phyloP scores from a whole-genome alignment of 2,888 invertebrate genomes.

The Lithosia quadra region DNA sequence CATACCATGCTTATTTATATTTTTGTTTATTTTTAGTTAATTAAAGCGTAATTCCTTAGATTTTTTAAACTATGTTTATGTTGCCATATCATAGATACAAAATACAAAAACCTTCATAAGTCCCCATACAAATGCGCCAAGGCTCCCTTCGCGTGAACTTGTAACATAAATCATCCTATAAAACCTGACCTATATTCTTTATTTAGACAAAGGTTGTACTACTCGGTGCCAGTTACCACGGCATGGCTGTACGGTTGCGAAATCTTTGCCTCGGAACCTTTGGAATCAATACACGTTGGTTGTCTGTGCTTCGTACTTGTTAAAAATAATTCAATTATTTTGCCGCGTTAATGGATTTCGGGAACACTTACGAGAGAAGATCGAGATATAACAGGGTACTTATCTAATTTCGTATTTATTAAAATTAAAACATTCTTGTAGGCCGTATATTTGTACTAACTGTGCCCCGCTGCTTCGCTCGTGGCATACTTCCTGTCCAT shows the following conservation, averaged over 20 bases:
- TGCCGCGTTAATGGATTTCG: constrained; percentile 81
- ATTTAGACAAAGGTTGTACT: constrained; percentile 56
- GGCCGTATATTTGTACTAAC: not conserved
- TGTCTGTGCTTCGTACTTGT: constrained; percentile 30
- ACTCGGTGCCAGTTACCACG: constrained; percentile 62
- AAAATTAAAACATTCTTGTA: not conserved
- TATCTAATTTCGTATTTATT: constrained; percentile 3
- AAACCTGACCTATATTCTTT: constrained; percentile 72
- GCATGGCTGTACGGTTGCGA: constrained; percentile 58
- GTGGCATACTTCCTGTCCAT: too few species aligned
- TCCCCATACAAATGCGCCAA: not conserved
- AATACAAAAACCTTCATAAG: not conserved
- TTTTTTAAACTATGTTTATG: too few species aligned
- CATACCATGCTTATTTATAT: too few species aligned
- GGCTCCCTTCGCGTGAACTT: constrained; percentile 13
- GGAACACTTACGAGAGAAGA: constrained; percentile 84
- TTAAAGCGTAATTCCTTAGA: too few species aligned
- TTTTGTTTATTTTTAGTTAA: too few species aligned
- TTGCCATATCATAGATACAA: not conserved
- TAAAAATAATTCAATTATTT: constrained; percentile 23
- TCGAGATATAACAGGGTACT: constrained; percentile 88
- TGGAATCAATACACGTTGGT: constrained; percentile 71
- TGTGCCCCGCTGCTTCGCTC: too few species aligned
- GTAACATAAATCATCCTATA: constrained; percentile 48
- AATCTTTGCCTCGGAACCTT: constrained; percentile 55